These are phyloP conservation scores for Dynastes grantii DNA, from an alignment of 2,888 invertebrate genomes.

Conservation along the genomic window DNA sequence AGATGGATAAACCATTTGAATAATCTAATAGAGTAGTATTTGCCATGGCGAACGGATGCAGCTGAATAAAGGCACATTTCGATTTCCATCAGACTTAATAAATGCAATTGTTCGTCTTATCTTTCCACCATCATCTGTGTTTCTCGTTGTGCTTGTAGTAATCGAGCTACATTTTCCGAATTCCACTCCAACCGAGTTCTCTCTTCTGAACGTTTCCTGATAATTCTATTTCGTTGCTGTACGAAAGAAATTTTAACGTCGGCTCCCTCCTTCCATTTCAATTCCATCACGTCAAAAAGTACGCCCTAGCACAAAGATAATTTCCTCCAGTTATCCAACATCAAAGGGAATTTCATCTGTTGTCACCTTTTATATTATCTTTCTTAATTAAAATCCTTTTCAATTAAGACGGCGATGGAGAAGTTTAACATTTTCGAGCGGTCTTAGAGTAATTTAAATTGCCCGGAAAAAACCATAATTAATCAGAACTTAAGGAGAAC, in stretches of 20 bases:
- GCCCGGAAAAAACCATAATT: conserved; percentile 30
- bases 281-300: conserved; percentile 26
- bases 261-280: background rate
- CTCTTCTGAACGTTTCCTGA: conserved; percentile 11
- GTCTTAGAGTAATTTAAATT: conserved; percentile 31
- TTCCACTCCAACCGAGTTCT: background rate
- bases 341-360: conserved; percentile 45
- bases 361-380: conserved; percentile 46
- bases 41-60: conserved; percentile 27
- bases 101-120: conserved; percentile 29
- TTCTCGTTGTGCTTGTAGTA: conserved; percentile 1
- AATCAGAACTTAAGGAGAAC: conserved; percentile 21
- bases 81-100: conserved; percentile 43
- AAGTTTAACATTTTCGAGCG: conserved; percentile 19
- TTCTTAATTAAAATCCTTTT: conserved; percentile 46
- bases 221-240: conserved; percentile 27
- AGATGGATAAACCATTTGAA: conserved; percentile 42
- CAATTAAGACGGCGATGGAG: conserved; percentile 30
- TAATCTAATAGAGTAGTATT: conserved; percentile 38
- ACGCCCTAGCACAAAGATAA: conserved; percentile 36
- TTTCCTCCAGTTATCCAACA: conserved; percentile 35
- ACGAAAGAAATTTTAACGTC: conserved; percentile 14
- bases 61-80: conserved; percentile 37
- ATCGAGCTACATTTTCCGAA: conserved; percentile 1
- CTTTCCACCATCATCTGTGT: background rate